phyloP scores from a whole-genome alignment of 2,888 invertebrate genomes.

The Ditylenchus weischeri region DNA sequence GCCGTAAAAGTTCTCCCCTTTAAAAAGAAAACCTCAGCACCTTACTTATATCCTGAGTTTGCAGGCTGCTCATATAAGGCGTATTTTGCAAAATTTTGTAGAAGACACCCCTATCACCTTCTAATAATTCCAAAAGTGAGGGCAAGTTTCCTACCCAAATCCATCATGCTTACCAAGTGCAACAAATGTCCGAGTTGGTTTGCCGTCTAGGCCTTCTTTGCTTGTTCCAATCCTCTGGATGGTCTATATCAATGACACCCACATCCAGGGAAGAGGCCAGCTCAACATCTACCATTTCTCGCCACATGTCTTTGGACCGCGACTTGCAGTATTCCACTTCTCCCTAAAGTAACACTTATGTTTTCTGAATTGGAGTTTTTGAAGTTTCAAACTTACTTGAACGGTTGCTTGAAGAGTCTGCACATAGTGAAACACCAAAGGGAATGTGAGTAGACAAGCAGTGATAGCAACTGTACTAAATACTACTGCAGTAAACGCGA shows the following conservation, averaged over 20 bases:
- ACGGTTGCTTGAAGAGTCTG: slow-evolving; percentile 58
- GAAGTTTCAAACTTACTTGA: slow-evolving; percentile 36
- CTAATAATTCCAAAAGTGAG: background rate
- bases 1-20: too few species aligned
- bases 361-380: too few species aligned
- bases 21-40: background rate
- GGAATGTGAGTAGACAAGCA: slow-evolving; percentile 56
- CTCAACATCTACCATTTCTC: slow-evolving; percentile 56
- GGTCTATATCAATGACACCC: slow-evolving; percentile 3
- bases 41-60: background rate
- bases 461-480: slow-evolving; percentile 58
- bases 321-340: slow-evolving; percentile 57
- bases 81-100: too few species aligned
- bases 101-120: background rate
- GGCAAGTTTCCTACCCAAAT: slow-evolving; percentile 10
- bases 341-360: slow-evolving; percentile 38
- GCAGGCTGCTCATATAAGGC: background rate
- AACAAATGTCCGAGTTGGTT: slow-evolving; percentile 51
- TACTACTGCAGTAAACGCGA: slow-evolving; percentile 57
- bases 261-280: slow-evolving; percentile 40
- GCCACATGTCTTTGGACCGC: slow-evolving; percentile 56
- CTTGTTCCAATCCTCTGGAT: slow-evolving; percentile 10
- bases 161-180: slow-evolving; percentile 42
- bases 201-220: slow-evolving; percentile 43
- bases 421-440: slow-evolving; percentile 59